Conservation (phyloP, 2,888 invertebrate species). For the Colletes collaris region DNA sequence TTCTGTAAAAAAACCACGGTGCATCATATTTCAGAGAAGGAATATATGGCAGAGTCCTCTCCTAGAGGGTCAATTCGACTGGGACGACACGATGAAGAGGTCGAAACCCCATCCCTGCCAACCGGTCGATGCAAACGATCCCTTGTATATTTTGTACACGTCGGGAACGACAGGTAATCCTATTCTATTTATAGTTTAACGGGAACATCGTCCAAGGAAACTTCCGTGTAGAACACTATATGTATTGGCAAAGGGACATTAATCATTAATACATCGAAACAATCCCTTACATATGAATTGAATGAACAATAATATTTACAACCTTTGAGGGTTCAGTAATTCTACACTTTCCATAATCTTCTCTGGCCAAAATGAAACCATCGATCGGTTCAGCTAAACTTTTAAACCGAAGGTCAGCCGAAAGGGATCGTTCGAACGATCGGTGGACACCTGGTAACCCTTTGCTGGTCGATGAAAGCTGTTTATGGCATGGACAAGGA, state of each 20-base stretch:
- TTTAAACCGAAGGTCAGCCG: constrained; percentile 76
- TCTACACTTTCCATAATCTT: too few species aligned
- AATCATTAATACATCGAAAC: too few species aligned
- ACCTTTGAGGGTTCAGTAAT: too few species aligned
- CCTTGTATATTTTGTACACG: constrained; percentile 95
- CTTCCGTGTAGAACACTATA: too few species aligned
- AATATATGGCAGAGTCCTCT: constrained; percentile 87
- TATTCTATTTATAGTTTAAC: background rate
- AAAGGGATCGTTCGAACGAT: constrained; percentile 94
- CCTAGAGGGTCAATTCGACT: constrained; percentile 88
- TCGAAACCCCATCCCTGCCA: constrained; percentile 91
- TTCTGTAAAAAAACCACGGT: constrained; percentile 89
- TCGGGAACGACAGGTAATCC: constrained; percentile 91
- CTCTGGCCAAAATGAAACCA: too few species aligned
- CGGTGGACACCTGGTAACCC: constrained; percentile 93
- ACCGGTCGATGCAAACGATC: constrained; percentile 94
- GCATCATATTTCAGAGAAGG: constrained; percentile 92
- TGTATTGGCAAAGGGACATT: too few species aligned
- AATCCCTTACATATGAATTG: too few species aligned
- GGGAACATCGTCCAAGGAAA: background rate
- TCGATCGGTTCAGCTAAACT: background rate
- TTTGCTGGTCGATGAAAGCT: constrained; percentile 93
- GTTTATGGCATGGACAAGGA: constrained; percentile 91
- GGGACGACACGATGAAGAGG: constrained; percentile 89
- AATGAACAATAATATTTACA: too few species aligned